Evolutionary conservation across 2,888 invertebrate species (phyloP), one percentile per base, ranked within the genome.

Genomic region (Lasioglossum figueresi): DNA sequence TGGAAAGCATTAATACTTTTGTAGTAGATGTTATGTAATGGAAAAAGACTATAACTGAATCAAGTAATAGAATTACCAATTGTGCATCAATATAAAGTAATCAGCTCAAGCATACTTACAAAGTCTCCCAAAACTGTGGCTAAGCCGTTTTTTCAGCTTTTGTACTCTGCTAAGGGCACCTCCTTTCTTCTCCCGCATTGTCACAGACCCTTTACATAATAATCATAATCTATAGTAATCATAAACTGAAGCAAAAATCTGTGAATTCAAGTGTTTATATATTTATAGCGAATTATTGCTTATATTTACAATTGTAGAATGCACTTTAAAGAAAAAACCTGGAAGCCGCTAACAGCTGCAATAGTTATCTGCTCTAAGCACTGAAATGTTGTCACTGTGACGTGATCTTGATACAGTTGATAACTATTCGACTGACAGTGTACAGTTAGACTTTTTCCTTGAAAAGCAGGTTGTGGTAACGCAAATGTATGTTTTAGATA

Each of bases 71-170:
- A 66, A 48, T 76, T 76, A 76, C 23, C 31, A 45, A 27, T 56
- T 19, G 52, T 63, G 12, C 40, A 71, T 43, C 10, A 76, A 73
- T 43, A 4, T 52, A 4, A n/a, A 78, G 40, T 2, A 66, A 63
- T 31, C 27, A 31, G 31, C 27, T 63, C 40, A 48, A 40, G 10
- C 31, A 31, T 90, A 98, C 99, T 98, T 96, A 99, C 99, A 98
- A 96, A 99, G 96, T 97, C 99, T 97, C 95, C 99, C 99, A 96
- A 99, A 99, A 96, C 99, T 99, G 95, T 98, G 98, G 94, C 99
- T 99, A 95, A 99, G 97, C 95, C 99, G 97, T 96, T 99, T 98
- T 96, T 98, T 98, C 94, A 99, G 97, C 96, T 98, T 99, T 96
- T 99, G 99, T 96, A 98, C 98, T 95, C 98, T 97, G 95, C 98